Evolutionary conservation across 2,797 vertebrate species (phyloP).

Genomic region (Numenius phaeopus): DNA sequence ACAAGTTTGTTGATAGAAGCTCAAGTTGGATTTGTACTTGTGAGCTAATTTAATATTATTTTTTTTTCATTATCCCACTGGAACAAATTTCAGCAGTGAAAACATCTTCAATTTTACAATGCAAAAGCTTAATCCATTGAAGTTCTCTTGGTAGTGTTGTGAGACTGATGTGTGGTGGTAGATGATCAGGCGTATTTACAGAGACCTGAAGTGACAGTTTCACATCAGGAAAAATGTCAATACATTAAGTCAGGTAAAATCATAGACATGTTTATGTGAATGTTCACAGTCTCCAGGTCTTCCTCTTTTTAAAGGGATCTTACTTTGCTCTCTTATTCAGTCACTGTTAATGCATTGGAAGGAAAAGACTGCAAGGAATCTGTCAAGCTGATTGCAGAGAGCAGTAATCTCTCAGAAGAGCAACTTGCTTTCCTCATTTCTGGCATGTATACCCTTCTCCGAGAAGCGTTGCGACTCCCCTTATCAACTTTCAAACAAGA

Average conservation of each 20-base stretch:
- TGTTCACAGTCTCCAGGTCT: neutral
- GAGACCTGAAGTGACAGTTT: neutral
- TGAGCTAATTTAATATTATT: neutral
- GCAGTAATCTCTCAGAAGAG: constrained; percentile 81
- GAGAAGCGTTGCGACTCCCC: constrained; percentile 86
- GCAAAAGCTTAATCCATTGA: neutral
- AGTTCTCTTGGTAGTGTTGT: neutral
- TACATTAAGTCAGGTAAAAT: neutral
- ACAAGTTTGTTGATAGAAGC: neutral
- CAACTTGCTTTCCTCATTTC: constrained; percentile 83
- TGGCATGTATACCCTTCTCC: constrained; percentile 85
- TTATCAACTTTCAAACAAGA: constrained; percentile 85
- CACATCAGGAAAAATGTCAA: neutral
- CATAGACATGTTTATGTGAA: neutral
- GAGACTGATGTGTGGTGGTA: neutral
- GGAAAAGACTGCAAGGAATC: constrained; percentile 85
- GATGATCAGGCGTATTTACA: neutral
- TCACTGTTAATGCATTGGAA: constrained; percentile 84
- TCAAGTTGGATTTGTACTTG: neutral
- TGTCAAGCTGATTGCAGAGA: constrained; percentile 80
- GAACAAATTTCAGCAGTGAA: neutral
- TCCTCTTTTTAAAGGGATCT: neutral
- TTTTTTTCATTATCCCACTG: neutral
- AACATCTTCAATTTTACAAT: neutral
- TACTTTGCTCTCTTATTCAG: constrained; percentile 70